Base-by-base conservation (phyloP, 1,140 invertebrate genomes). In the Doryteuthis pealeii region DNA sequence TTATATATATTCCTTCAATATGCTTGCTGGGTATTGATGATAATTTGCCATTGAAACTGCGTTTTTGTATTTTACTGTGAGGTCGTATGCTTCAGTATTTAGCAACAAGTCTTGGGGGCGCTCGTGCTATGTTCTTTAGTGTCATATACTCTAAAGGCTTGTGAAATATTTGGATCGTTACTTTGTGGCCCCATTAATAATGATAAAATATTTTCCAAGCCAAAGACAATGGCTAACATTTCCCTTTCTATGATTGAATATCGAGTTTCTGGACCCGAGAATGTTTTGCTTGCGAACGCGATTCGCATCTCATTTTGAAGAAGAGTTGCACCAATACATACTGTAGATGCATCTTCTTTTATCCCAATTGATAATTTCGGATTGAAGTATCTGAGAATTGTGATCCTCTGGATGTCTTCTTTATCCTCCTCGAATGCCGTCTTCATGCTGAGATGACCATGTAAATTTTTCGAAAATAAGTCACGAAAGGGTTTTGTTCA, bases 181-280 rank as follows among this genome's bases (percentile, higher is more conserved):
- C 75, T 30, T 78, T 73, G 40, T 80, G 33, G 74, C 32, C 28
- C 86, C 77, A 89, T 5, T 90, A 69, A 77, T 89, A 91, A 49
- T 89, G 80, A 40, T 90, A 84, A 82, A 91, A 91, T 76, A 88
- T 87, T 70, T 86, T 81, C n/a, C 22, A 90, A 85, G 3, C 85
- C 88, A 82, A 86, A 91, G 3, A 90, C 74, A 10, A 91, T 85
- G 8, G 88, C 88, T n/a, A 89, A 78, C 5, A 88, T 89, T 83
- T 91, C 90, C 80, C 88, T 72, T 78, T 91, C 88, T 3, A n/a
- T n/a, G 89, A 86, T 78, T 90, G 83, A 85, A 74, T 89, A 89
- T 49, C 88, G 88, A 40, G 78, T 35, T 79, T 90, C 87, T 58
- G 83, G 79, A 10, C 72, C 12, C 5, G 85, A 87, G 14, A 90